A percentile compares a stretch with the other conserved stretches of the same genome.
Conservation (phyloP, 2,797 vertebrate species). For the Channa striata region DNA sequence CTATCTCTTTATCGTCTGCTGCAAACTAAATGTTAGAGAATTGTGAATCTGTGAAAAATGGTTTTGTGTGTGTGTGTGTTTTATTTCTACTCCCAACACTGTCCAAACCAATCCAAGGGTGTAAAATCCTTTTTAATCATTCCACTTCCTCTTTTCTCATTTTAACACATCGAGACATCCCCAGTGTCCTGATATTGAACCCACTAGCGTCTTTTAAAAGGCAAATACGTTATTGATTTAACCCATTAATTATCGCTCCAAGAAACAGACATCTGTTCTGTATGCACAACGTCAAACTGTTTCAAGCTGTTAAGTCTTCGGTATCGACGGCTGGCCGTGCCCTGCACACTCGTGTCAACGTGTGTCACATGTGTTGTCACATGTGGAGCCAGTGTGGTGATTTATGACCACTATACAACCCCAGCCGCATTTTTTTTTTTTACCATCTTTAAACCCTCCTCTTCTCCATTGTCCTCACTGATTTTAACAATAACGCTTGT, state of each 20-base stretch:
- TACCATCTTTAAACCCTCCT: conserved; percentile 34
- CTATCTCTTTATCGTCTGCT: conserved; percentile 55
- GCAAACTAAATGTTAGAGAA: conserved; percentile 37
- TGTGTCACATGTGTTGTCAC: not conserved
- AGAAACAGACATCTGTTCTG: conserved; percentile 44
- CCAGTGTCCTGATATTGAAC: conserved; percentile 29
- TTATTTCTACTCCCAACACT: not conserved
- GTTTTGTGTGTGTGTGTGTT: not conserved
- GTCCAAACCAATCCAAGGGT: conserved; percentile 34
- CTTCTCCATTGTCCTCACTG: conserved; percentile 32
- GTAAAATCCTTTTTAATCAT: conserved; percentile 28
- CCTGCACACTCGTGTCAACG: not conserved
- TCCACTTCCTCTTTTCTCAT: conserved; percentile 32
- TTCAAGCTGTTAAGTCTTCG: conserved; percentile 12
- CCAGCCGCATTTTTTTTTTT: conserved; percentile 21
- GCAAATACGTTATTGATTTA: conserved; percentile 61
- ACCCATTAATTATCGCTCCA: conserved; percentile 52
- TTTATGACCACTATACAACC: conserved; percentile 31
- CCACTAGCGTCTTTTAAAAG: conserved; percentile 45
- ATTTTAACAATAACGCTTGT: conserved; percentile 42
- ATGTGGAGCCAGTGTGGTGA: conserved; percentile 9
- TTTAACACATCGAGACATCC: conserved; percentile 21
- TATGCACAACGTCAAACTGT: conserved; percentile 13
- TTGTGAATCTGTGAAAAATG: conserved; percentile 19
- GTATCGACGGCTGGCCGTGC: not conserved